Percentiles rank a stretch among this genome's conserved stretches.
These are phyloP conservation scores for Gadus chalcogrammus DNA, from an alignment of 2,113 vertebrate species.

Conservation along the genomic window DNA sequence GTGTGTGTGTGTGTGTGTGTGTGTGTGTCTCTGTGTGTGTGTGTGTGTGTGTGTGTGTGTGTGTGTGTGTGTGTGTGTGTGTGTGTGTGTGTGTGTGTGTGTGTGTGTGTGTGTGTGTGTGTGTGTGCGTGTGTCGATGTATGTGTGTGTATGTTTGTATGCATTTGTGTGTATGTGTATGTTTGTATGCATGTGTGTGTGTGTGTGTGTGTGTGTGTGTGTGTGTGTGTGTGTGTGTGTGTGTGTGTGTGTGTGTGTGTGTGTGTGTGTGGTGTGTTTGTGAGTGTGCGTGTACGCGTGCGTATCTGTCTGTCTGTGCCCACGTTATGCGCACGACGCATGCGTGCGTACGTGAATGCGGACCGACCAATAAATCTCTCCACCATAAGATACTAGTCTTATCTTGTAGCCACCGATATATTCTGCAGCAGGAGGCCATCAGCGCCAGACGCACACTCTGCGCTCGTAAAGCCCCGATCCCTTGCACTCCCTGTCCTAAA, in stretches of 20 bases:
- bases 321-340: not conserved
- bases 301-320: not conserved
- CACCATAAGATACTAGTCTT: slow-evolving; percentile 87
- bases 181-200: no score
- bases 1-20: no score
- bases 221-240: no score
- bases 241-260: not conserved
- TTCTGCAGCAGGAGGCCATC: slow-evolving; percentile 89
- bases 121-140: no score
- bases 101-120: no score
- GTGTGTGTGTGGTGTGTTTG: not conserved
- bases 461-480: slow-evolving; percentile 98
- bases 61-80: not conserved
- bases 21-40: not conserved
- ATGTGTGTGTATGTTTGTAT: no score
- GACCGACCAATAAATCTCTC: slow-evolving; percentile 97
- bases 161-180: no score
- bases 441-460: slow-evolving; percentile 83
- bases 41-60: not conserved
- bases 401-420: slow-evolving; percentile 97
- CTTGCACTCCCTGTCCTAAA: slow-evolving; percentile 98
- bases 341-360: slow-evolving; percentile 63
- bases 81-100: no score
- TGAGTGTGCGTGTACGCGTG: not conserved
- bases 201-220: not conserved